A percentile compares a stretch with the other conserved stretches of the same genome.
These are phyloP conservation scores for Phylloscopus trochiloides DNA, from an alignment of 2,113 vertebrate species.

Conservation along the genomic window DNA sequence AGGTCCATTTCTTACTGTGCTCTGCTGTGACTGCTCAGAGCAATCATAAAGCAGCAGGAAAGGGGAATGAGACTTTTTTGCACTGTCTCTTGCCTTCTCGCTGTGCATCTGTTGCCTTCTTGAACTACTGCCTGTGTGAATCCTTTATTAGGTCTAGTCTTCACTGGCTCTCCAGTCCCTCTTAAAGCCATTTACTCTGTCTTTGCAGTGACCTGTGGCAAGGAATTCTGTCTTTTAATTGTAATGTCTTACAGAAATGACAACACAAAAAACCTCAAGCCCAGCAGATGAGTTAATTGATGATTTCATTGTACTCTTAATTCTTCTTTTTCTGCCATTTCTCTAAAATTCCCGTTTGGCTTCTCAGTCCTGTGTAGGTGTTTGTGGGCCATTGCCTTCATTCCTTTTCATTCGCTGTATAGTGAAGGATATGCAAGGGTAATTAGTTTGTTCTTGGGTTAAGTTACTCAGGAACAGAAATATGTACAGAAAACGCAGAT, in stretches of 20 bases:
- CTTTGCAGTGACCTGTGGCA: neutral
- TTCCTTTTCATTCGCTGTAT: neutral
- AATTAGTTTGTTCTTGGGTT: neutral
- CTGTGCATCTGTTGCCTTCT: neutral
- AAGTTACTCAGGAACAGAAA: neutral
- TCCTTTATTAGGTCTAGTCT: neutral
- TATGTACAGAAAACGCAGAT: neutral
- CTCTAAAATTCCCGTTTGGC: neutral
- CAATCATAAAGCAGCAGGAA: neutral
- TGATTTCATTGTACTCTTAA: neutral
- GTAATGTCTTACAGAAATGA: neutral
- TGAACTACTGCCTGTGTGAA: neutral
- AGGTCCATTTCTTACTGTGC: neutral
- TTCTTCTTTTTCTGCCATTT: neutral
- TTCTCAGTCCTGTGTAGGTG: neutral
- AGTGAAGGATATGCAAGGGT: neutral
- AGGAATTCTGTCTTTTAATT: neutral
- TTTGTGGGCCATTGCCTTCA: neutral
- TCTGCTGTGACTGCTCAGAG: neutral
- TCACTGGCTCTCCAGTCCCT: neutral
- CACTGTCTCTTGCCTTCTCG: neutral
- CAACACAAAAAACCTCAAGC: accelerated
- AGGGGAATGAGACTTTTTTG: neutral
- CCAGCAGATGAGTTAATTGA: neutral
- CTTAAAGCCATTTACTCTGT: neutral